These are phyloP conservation scores for Acleris sparsana DNA, from an alignment of 2,888 invertebrate genomes.

Conservation along the genomic window DNA sequence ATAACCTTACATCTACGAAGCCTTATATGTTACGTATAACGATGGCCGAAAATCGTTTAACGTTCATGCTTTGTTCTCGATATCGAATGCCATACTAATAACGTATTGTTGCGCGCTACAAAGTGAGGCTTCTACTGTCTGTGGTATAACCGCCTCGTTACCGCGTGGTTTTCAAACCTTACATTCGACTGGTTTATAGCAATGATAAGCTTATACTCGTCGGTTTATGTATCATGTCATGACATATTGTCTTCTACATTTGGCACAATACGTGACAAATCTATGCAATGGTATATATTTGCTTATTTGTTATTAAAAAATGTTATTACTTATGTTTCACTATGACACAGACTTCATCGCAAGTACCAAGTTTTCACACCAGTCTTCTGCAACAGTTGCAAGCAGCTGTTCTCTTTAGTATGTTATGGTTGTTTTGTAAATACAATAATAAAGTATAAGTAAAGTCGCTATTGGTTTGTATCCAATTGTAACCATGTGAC, in stretches of 20 bases:
- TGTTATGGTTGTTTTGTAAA: not conserved
- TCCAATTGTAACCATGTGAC: no score
- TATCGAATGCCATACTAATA: slow-evolving; percentile 41
- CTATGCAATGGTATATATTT: not conserved
- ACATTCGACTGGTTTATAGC: not conserved
- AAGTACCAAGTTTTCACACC: not conserved
- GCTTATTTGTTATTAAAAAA: no score
- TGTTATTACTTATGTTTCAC: no score
- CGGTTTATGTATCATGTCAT: no score
- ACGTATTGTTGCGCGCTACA: slow-evolving; percentile 11
- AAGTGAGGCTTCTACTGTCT: slow-evolving; percentile 29
- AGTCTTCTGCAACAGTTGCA: not conserved
- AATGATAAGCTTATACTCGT: not conserved
- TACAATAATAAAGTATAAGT: no score
- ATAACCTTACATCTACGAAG: slow-evolving; percentile 74
- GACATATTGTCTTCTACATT: not conserved
- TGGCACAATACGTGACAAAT: not conserved
- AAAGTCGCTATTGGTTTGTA: no score
- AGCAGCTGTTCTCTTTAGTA: slow-evolving; percentile 1
- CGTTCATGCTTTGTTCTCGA: slow-evolving; percentile 74
- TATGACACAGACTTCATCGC: slow-evolving; percentile 27
- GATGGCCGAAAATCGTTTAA: slow-evolving; percentile 76
- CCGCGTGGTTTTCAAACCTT: slow-evolving; percentile 5
- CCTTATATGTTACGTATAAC: slow-evolving; percentile 75
- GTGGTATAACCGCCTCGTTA: not conserved